Evolutionary conservation across 2,797 vertebrate species (phyloP).

Genomic region (Gallinago solitaria): DNA sequence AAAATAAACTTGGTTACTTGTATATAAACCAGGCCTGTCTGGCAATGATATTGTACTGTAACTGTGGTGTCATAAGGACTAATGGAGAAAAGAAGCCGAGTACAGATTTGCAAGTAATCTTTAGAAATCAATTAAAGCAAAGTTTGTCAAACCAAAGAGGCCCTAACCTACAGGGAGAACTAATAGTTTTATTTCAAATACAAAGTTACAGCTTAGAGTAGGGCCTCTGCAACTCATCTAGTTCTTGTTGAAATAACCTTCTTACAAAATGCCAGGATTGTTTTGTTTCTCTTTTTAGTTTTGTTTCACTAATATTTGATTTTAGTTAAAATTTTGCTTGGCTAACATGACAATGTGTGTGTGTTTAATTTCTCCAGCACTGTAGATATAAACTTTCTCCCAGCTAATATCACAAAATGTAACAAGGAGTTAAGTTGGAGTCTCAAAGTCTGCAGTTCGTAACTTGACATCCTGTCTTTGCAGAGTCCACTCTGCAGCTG

Average conservation of each 20-base stretch:
- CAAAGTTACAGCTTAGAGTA: neutral
- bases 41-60: neutral
- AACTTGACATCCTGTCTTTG: conserved; percentile 77
- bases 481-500: conserved; percentile 67
- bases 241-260: conserved; percentile 50
- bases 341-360: conserved; percentile 4
- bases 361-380: conserved; percentile 63
- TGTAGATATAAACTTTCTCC: conserved; percentile 71
- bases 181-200: conserved; percentile 29
- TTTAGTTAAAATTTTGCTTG: conserved; percentile 66
- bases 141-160: neutral
- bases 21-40: neutral
- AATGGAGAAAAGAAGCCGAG: neutral
- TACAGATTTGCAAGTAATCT: neutral
- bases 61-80: neutral
- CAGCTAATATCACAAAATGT: conserved; percentile 75
- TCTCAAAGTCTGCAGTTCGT: conserved; percentile 76
- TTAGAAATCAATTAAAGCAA: conserved; percentile 1
- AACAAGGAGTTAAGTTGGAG: conserved; percentile 75
- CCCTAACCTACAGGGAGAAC: neutral
- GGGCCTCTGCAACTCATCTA: conserved; percentile 18
- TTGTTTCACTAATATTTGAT: conserved; percentile 56
- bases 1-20: neutral
- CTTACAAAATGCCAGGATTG: conserved; percentile 17
- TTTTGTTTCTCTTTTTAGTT: conserved; percentile 45